phyloP scores from a whole-genome alignment of 2,113 vertebrate genomes.

The Passer domesticus region DNA sequence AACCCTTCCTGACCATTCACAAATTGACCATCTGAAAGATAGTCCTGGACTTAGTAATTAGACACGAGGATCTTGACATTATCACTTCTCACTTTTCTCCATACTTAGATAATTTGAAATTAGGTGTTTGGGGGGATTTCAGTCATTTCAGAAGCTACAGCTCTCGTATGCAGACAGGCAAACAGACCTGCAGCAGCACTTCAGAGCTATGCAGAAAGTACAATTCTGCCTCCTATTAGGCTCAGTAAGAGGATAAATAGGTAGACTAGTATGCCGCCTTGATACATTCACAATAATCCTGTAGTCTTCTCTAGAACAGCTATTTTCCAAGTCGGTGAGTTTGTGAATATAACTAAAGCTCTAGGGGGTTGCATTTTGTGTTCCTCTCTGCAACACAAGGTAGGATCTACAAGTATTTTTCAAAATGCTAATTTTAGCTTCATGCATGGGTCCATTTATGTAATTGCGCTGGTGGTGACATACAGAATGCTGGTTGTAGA shows the following conservation, averaged over 20 bases:
- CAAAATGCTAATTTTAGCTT: neutral
- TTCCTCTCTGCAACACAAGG: neutral
- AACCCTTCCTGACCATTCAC: slow-evolving; percentile 46
- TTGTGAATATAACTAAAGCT: neutral
- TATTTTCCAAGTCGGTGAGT: neutral
- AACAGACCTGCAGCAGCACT: neutral
- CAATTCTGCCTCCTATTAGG: neutral
- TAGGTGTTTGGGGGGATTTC: neutral
- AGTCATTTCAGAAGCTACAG: neutral
- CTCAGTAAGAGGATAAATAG: neutral
- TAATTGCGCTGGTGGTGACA: neutral
- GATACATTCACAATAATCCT: neutral
- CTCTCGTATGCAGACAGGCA: neutral
- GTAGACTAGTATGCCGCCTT: neutral
- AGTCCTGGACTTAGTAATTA: neutral
- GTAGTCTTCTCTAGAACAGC: neutral
- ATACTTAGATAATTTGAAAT: neutral
- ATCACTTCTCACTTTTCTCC: neutral
- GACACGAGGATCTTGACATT: neutral
- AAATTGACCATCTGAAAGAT: neutral
- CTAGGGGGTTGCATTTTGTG: neutral
- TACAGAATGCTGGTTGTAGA: neutral
- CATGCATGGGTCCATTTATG: neutral
- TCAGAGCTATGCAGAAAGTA: neutral
- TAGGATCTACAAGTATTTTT: neutral